Evolutionary conservation across 2,797 vertebrate species (phyloP).

Genomic region (Dendrocincla tyrannina): DNA sequence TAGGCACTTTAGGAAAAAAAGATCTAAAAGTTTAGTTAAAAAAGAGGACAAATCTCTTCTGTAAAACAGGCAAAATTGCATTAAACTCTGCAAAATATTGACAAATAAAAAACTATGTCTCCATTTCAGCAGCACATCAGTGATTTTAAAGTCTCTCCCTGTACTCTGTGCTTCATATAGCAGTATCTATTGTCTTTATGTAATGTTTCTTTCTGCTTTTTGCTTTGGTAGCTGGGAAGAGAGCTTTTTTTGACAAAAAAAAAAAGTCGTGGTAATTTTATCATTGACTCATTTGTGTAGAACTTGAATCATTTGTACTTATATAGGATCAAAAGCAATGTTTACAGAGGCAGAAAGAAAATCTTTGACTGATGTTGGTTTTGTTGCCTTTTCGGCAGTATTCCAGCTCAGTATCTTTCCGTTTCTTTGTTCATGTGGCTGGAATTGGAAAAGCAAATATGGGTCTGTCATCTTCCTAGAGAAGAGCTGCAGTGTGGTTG

Average conservation of each 20-base stretch:
- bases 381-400: not conserved
- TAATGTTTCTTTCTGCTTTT: not conserved
- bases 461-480: not conserved
- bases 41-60: not conserved
- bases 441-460: not conserved
- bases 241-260: slow-evolving; percentile 14
- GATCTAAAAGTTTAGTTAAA: not conserved
- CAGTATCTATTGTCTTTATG: not conserved
- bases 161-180: not conserved
- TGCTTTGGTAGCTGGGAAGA: not conserved
- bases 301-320: not conserved
- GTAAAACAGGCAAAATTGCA: not conserved
- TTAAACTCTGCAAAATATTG: not conserved
- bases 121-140: not conserved
- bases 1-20: not conserved
- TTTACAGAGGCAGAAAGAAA: not conserved
- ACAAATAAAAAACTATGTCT: not conserved
- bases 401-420: not conserved
- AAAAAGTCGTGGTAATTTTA: not conserved
- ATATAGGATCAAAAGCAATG: not conserved
- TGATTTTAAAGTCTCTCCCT: not conserved
- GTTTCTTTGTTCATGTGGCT: not conserved
- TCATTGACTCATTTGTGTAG: slow-evolving; percentile 10
- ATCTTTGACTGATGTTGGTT: not conserved
- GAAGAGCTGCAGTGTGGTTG: not conserved